Evolutionary conservation across 2,888 invertebrate genomes (phyloP), one percentile per base, ranked within the genome.

Genomic region (Pristionchus fissidentatus): DNA sequence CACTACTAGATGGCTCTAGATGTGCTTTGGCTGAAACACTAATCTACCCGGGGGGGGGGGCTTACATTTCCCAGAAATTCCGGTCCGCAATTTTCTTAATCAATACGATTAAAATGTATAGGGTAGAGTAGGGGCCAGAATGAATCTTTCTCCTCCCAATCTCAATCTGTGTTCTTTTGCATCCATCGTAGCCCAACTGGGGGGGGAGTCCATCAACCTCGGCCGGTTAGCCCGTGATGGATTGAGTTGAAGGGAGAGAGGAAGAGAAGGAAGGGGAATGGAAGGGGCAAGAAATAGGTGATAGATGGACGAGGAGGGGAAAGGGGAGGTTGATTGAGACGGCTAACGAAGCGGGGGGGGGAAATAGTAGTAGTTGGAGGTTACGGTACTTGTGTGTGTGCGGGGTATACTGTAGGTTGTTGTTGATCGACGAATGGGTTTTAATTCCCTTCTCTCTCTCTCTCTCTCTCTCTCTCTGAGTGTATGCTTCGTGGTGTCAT

Each of bases 221-320:
- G 38, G 35, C n/a, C 13, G n/a, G 70, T 7, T 55, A 7, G 7
- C 55, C 55, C n/a, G 38, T 70, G 70, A 70, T 70, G 70, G 70
- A 70, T 70, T 22, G 43, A 70, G 41, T 78, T 78, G 78, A 78
- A 29, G 43, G 52, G 29, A 46, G 46, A 52, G 60, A 55, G 43
- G 60, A 80, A 80, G 60, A 29, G 29, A 22, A 52, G 32, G 13
- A 41, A 7, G 26, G 43, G 52, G 78, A 52, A 78, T n/a, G 66
- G 29, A 22, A 52, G 32, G 13, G 35, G 19, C 49, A 55, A 78
- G 78, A 52, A 78, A 22, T 22, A 78, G 49, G 49, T 52, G 78
- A 55, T 52, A 78, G 35, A 55, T 78, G 78, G 41, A 55, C n/a
- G 55, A 55, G n/a, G n/a, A 29, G 49, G 52, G 55, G 46, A 52